These are phyloP conservation scores for Ctenicera cuprea DNA, from an alignment of 2,888 invertebrate genomes.

Conservation along the genomic window DNA sequence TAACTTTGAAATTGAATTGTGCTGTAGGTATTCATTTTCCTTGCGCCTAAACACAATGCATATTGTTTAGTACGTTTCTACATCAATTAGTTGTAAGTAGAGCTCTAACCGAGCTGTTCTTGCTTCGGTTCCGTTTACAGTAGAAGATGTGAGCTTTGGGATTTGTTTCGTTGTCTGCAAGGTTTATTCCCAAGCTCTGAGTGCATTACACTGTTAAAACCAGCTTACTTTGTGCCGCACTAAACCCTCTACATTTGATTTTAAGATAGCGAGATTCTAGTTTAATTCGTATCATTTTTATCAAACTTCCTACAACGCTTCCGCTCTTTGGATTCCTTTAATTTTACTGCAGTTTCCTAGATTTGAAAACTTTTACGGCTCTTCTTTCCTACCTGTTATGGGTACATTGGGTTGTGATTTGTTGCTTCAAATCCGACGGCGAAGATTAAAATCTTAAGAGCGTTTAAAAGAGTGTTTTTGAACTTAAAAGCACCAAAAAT, in stretches of 20 bases:
- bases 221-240: conserved; percentile 27
- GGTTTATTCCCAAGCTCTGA: conserved; percentile 32
- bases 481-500: no score
- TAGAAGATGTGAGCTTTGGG: conserved; percentile 34
- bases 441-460: no score
- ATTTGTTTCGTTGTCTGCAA: conserved; percentile 38
- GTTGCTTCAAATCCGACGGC: no score
- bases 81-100: conserved; percentile 35
- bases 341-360: conserved; percentile 1
- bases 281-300: conserved; percentile 20
- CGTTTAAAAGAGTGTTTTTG: no score
- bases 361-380: neutral
- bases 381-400: neutral
- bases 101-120: conserved; percentile 27
- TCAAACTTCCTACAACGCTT: conserved; percentile 12
- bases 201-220: conserved; percentile 36
- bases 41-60: conserved; percentile 21
- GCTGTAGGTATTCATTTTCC: conserved; percentile 28
- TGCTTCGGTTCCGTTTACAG: conserved; percentile 34
- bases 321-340: conserved; percentile 5
- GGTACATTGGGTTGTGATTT: no score
- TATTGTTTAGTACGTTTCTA: conserved; percentile 30
- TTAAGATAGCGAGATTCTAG: conserved; percentile 27
- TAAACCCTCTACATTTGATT: conserved; percentile 30
- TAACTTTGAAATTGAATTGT: conserved; percentile 21